These are phyloP conservation scores for Drosophila santomea DNA, from an alignment of 1,140 invertebrate species.

Conservation along the genomic window DNA sequence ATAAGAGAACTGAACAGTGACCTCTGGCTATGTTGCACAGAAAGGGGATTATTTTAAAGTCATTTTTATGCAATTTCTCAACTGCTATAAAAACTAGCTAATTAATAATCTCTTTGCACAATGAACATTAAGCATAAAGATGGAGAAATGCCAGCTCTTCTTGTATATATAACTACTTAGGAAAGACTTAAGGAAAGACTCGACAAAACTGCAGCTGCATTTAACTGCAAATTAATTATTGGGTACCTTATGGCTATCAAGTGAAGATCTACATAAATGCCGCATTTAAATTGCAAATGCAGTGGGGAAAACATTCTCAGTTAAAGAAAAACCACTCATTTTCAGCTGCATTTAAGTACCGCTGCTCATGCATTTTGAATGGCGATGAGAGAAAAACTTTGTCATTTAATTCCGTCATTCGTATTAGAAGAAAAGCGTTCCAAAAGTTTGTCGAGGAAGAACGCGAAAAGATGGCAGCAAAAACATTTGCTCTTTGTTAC, in stretches of 20 bases:
- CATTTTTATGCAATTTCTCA: not conserved
- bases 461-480: conserved; percentile 3
- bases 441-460: conserved; percentile 5
- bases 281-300: conserved; percentile 17
- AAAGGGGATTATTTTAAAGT: no score
- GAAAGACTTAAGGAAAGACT: not conserved
- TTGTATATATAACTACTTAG: not conserved
- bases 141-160: not conserved
- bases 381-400: conserved; percentile 23
- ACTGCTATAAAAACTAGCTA: not conserved
- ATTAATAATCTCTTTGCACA: not conserved
- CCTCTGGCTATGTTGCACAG: no score
- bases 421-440: conserved; percentile 1
- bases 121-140: not conserved
- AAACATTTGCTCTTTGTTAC: conserved; percentile 44
- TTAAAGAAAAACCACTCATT: conserved; percentile 9
- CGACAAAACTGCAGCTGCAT: not conserved
- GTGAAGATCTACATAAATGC: conserved; percentile 8
- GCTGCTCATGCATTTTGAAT: conserved; percentile 22
- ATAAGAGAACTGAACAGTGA: no score
- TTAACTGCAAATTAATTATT: conserved; percentile 1
- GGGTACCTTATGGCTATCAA: not conserved
- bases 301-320: not conserved
- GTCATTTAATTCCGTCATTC: conserved; percentile 21
- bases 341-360: conserved; percentile 19